Evolutionary conservation across 2,113 vertebrate genomes (phyloP), one percentile per base, ranked within the genome.

Genomic region (Xenopus borealis): DNA sequence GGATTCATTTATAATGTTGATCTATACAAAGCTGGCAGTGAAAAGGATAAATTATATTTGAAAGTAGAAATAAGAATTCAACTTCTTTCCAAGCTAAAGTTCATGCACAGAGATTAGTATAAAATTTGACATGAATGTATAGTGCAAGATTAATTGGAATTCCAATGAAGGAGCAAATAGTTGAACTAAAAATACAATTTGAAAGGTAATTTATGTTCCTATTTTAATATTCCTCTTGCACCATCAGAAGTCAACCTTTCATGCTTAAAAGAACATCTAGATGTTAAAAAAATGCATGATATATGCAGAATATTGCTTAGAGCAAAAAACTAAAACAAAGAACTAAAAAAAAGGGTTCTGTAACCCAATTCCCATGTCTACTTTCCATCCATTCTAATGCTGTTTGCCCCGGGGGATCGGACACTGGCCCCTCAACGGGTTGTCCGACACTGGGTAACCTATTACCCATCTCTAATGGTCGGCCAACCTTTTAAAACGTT

Each of bases 141-240:
- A 44, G 55, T 18, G 68, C 52, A 58, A 70, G 55, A 70, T 59
- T 70, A 70, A 70, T 70, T 45, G 58, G 58, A 62, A 62, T 46
- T 11, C 33, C 19, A 46, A 62, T 30, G 45, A 62, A 45, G 13
- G 33, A 62, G 71, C 18, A 40, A 59, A 69, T 9, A 61, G 27
- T 47, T 59, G 47, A 47, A 53, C 3, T 66, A 78, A 71, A 78
- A 79, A 64, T 62, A 58, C 76, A 69, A 47, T 55, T 66, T 64
- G 45, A 66, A 80, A 79, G 53, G 55, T 66, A 80, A 79, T 78
- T 67, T 79, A 64, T 5, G 7, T 55, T 33, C 67, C 68, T 63
- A 66, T 82, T 47, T 62, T 79, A 70, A 81, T 72, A 79, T 81
- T 79, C 68, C n/a, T 33, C 67, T 70, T 19, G 3, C 40, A 53